Evolutionary conservation across 2,888 invertebrate genomes (phyloP), one percentile per base, ranked within the genome.

Genomic region (Tetheella fluctuosa): DNA sequence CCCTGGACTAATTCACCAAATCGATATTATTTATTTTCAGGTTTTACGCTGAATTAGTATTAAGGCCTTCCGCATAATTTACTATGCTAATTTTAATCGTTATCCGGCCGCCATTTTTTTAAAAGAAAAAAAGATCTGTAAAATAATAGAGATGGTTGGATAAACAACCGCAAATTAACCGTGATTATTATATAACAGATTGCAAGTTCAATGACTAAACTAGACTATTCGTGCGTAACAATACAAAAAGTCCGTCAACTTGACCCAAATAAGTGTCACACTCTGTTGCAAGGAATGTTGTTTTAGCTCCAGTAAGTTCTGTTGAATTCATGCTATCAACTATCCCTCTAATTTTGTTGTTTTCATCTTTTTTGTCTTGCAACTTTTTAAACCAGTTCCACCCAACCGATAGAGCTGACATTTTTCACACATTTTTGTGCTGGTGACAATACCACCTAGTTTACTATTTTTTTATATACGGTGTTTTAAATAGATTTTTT

Each of bases 201-300:
- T 70, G 67, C 79, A 83, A 86, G 88, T 90, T 91, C 88, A 89
- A 84, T 88, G 87, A 81, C 84, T 85, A 88, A 87, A 85, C 73
- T 79, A 76, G 82, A 69, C 72, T 82, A 80, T 71, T 85, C 78
- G 81, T 85, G 88, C 89, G 83, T 88, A 76, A 85, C 86, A 74
- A 73, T 72, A 79, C 69, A 88, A 89, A 90, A 89, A 89, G 87
- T 82, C 86, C 89, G 76, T 88, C 85, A 88, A 88, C 89, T 90
- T 90, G 90, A 86, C 91, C 90, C 69, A 90, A 72, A 77, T 88
- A 62, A 60, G 67, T 78, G 85, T 86, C 81, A 88, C 85, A 88
- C 76, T 86, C 84, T 73, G 73, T 72, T 84, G 84, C 78, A 70
- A 81, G 79, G 79, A 80, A 83, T 79, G 77, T 71, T 83, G n/a